These are phyloP conservation scores for Lagria hirta DNA, from an alignment of 2,888 invertebrate species.

Conservation along the genomic window DNA sequence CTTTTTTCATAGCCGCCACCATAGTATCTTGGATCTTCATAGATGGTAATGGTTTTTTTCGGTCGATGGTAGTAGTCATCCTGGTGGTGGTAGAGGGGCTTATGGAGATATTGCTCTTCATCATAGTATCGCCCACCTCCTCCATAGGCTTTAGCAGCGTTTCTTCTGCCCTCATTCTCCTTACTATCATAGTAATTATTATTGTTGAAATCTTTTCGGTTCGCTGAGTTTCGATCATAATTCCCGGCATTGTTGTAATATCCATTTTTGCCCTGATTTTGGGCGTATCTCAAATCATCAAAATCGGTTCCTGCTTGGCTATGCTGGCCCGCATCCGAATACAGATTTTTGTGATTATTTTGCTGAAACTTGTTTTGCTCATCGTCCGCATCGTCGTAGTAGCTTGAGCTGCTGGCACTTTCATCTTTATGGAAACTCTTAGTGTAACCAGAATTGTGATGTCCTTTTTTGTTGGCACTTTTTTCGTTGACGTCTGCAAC, in stretches of 20 bases:
- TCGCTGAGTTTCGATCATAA: slow-evolving; percentile 42
- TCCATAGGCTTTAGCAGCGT: slow-evolving; percentile 35
- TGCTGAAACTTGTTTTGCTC: slow-evolving; percentile 51
- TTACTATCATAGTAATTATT: slow-evolving; percentile 44
- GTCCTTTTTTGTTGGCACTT: slow-evolving; percentile 65
- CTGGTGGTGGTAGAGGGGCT: slow-evolving; percentile 21
- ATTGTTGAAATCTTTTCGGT: slow-evolving; percentile 42
- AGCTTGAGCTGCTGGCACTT: slow-evolving; percentile 68
- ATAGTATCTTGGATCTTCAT: slow-evolving; percentile 49
- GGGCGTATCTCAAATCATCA: slow-evolving; percentile 39
- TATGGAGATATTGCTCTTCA: slow-evolving; percentile 33
- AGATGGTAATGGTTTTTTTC: slow-evolving; percentile 48
- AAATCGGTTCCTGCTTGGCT: slow-evolving; percentile 40
- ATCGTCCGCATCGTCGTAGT: slow-evolving; percentile 64
- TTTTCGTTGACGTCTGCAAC: slow-evolving; percentile 42
- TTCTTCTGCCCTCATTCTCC: slow-evolving; percentile 36
- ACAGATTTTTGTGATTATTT: slow-evolving; percentile 40
- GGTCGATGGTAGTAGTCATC: slow-evolving; percentile 12
- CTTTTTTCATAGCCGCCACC: slow-evolving; percentile 25
- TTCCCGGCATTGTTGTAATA: slow-evolving; percentile 46
- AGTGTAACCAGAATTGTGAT: slow-evolving; percentile 68
- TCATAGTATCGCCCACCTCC: slow-evolving; percentile 35
- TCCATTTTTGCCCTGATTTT: slow-evolving; percentile 43
- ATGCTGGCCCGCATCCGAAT: slow-evolving; percentile 40
- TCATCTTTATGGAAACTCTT: slow-evolving; percentile 72